Evolutionary conservation across 2,797 vertebrate genomes (phyloP).

Genomic region (Gallirallus australis): DNA sequence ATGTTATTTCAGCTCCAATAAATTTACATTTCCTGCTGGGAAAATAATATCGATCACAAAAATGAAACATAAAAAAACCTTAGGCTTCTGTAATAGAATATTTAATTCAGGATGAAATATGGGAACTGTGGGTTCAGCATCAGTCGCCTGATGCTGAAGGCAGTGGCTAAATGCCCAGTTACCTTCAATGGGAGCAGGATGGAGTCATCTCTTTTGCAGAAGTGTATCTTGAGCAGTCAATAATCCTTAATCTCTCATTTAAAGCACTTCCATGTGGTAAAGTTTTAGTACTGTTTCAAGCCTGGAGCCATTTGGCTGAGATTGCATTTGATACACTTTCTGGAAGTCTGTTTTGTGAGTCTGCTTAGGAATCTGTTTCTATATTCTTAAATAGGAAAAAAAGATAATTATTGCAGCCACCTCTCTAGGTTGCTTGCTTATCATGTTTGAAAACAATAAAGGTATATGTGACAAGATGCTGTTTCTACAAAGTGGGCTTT

Average conservation of each 20-base stretch:
- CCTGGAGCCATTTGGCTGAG: conserved; percentile 12
- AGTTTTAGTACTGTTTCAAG: conserved; percentile 41
- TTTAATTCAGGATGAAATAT: conserved; percentile 20
- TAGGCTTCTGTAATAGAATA: neutral
- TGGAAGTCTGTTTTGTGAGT: neutral
- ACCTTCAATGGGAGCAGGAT: neutral
- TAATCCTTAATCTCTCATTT: conserved; percentile 64
- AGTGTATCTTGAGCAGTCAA: conserved; percentile 13
- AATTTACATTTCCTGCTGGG: conserved; percentile 12
- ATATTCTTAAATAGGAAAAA: conserved; percentile 9
- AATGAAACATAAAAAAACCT: conserved; percentile 11
- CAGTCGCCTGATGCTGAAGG: neutral
- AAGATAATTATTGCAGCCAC: neutral
- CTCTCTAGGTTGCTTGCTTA: neutral
- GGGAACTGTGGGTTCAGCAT: conserved; percentile 15
- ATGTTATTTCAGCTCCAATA: neutral
- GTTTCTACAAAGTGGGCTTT: neutral
- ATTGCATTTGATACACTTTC: neutral
- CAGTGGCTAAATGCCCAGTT: conserved; percentile 35
- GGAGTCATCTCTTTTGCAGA: conserved; percentile 11
- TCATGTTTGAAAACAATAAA: neutral
- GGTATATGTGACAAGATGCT: neutral
- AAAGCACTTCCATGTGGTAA: conserved; percentile 56
- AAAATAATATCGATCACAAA: conserved; percentile 36
- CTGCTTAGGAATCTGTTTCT: neutral